These are phyloP conservation scores for Pachymerium ferrugineum DNA, from an alignment of 2,888 invertebrate species.

Conservation along the genomic window DNA sequence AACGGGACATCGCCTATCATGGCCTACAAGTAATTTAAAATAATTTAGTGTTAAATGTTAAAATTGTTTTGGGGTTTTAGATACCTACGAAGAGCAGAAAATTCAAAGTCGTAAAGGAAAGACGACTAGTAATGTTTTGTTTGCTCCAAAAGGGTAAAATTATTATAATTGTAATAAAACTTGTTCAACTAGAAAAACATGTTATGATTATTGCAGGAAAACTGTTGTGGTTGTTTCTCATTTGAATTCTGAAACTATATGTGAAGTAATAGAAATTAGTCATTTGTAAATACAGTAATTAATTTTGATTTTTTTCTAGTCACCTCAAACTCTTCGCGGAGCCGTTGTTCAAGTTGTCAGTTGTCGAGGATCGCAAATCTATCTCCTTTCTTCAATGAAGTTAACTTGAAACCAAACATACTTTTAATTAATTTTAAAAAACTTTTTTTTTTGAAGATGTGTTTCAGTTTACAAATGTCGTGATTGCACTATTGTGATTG, in stretches of 20 bases:
- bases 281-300: too few species aligned
- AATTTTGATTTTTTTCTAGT: not conserved
- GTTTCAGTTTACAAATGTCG: not conserved
- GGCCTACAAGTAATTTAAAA: not conserved
- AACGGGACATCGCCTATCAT: not conserved
- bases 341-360: conserved; percentile 32
- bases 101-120: not conserved
- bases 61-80: not conserved
- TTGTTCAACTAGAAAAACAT: not conserved
- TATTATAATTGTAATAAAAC: not conserved
- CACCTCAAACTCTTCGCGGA: not conserved
- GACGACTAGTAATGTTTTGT: not conserved
- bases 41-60: not conserved
- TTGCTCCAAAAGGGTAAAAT: conserved; percentile 11
- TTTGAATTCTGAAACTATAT: not conserved
- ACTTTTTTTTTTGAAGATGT: not conserved
- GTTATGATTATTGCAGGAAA: not conserved
- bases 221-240: not conserved
- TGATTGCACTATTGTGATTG: not conserved
- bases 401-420: not conserved
- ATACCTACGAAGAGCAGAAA: not conserved
- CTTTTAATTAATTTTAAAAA: not conserved
- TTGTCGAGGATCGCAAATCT: conserved; percentile 33
- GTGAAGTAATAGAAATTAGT: not conserved
- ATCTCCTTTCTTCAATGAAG: conserved; percentile 29